Evolutionary conservation across 2,888 invertebrate species (phyloP), one percentile per base, ranked within the genome.

Genomic region (Gymnocheta viridis): DNA sequence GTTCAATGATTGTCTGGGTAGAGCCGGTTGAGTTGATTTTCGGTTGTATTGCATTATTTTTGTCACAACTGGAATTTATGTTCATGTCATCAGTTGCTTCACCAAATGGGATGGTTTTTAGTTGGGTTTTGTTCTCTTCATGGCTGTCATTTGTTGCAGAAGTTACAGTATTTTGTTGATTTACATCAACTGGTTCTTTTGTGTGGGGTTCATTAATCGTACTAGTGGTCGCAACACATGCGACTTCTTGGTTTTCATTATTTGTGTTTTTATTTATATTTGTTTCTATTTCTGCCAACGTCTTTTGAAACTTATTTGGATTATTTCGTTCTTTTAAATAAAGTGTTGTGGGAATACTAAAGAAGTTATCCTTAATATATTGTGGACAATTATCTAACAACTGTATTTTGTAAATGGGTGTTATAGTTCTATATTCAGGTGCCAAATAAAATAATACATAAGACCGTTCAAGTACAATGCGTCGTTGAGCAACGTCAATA

Each of bases 401-500:
- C 14, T 49, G 66, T 32, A 67, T 77, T 47, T 67, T 47, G 27
- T 67, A 38, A 14, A 77, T 9, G 4, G 67, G 76, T 47, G 6
- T 14, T 47, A 27, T n/a, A 24, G 47, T 67, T 24, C 76, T 56
- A 47, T 67, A 19, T 17, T 67, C 76, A 10, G 76, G 76, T 14
- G 35, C 47, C 19, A 77, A 67, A 32, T 77, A 77, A 67, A 67
- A 77, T 19, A 67, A 47, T 14, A 67, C 10, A 67, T 77, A 67
- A 14, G 35, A 66, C 19, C 67, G 76, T 10, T 77, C n/a, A 14
- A 67, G n/a, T 19, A 67, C 22, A 5, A 54, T 12, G 27, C 67
- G 56, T 47, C 47, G 24, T 58, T 58, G 17, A 2, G 0, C 0
- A 19, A 12, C 14, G 35, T 49, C 17, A 2, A 56, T 7, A 12